A percentile compares a stretch with the other conserved stretches of the same genome.
Conservation (phyloP, 2,888 invertebrate genomes). For the Galerucella calmariensis region DNA sequence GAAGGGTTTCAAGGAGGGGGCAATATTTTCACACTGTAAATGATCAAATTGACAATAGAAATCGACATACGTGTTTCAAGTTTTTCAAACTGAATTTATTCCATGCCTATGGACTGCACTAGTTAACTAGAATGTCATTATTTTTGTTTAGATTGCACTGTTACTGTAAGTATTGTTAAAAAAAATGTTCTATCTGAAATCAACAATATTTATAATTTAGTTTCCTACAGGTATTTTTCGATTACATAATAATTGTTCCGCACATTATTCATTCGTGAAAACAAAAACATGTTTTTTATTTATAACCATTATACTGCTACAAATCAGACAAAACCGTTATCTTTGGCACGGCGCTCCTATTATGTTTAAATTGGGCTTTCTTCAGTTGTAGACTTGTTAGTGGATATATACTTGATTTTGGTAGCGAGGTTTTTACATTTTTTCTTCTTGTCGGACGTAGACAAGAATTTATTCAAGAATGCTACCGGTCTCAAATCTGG, state of each 20-base stretch:
- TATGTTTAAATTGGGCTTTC: slow-evolving; percentile 4
- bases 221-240: background rate
- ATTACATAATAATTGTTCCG: background rate
- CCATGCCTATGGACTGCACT: background rate
- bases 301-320: background rate
- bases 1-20: no score
- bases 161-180: no score
- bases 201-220: no score
- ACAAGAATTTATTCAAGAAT: slow-evolving; percentile 9
- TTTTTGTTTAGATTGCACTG: no score
- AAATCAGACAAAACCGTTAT: slow-evolving; percentile 8
- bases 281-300: slow-evolving; percentile 5
- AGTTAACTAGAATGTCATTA: background rate
- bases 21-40: no score
- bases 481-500: slow-evolving; percentile 12
- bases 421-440: slow-evolving; percentile 9
- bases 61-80: background rate
- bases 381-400: slow-evolving; percentile 7
- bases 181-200: no score
- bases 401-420: slow-evolving; percentile 4
- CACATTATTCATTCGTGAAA: background rate
- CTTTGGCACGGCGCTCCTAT: slow-evolving; percentile 5
- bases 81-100: background rate
- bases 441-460: slow-evolving; percentile 14
- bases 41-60: no score